Conservation (phyloP, 2,113 vertebrate genomes). For the Cyphomyrus plagiostoma region DNA sequence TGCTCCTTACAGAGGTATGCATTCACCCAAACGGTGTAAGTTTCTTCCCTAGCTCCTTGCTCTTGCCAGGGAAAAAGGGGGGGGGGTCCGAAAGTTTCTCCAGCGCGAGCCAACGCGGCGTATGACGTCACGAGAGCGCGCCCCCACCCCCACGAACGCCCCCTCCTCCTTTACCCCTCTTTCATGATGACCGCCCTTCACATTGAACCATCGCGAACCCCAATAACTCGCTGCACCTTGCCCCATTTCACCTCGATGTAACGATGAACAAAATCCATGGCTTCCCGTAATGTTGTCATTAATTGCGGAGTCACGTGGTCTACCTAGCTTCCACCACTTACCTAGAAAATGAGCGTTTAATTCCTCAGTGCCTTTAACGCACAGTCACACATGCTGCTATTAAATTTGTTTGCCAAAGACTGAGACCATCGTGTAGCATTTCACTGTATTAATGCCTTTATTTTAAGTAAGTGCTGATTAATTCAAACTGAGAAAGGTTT, state of each 20-base stretch:
- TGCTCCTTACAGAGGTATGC: not conserved
- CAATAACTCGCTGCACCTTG: not conserved
- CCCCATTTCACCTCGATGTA: not conserved
- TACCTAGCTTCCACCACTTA: not conserved
- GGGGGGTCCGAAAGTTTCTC: conserved; percentile 7
- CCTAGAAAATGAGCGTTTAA: not conserved
- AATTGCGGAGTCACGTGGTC: not conserved
- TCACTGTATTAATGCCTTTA: not conserved
- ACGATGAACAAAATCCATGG: not conserved
- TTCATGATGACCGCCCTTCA: not conserved
- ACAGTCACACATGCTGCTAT: not conserved
- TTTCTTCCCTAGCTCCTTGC: conserved; percentile 1
- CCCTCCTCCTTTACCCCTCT: not conserved
- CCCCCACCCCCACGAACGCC: not conserved
- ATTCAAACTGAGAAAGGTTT: not conserved
- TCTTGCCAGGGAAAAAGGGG: not conserved
- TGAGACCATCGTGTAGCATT: not conserved
- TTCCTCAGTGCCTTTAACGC: not conserved
- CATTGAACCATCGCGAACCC: not conserved
- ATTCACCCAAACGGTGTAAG: conserved; percentile 9
- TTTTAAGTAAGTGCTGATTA: not conserved
- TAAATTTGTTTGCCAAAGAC: not conserved
- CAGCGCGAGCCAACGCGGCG: conserved; percentile 29
- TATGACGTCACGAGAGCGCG: conserved; percentile 19
- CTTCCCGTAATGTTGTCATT: not conserved